Conservation (phyloP, 2,113 vertebrate genomes). For the Chaetura pelagica region DNA sequence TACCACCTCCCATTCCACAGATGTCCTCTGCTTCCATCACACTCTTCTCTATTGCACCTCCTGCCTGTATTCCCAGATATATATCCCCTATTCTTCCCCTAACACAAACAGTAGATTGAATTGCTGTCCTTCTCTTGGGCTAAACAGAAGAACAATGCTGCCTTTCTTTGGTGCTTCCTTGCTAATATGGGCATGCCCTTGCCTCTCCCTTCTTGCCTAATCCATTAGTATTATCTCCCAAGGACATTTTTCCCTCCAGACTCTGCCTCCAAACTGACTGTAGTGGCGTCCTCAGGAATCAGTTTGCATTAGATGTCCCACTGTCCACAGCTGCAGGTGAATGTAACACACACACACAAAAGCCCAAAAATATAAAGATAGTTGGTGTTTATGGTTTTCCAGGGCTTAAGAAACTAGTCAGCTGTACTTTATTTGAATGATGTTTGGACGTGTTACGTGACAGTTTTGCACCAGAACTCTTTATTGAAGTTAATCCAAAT, state of each 20-base stretch:
- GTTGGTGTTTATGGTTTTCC: neutral
- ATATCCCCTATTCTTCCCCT: neutral
- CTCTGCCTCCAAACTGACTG: neutral
- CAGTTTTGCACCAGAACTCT: neutral
- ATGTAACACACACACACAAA: neutral
- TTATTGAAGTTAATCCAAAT: neutral
- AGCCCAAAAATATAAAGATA: neutral
- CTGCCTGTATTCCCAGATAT: neutral
- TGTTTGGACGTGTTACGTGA: neutral
- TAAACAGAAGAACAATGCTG: slow-evolving; percentile 28
- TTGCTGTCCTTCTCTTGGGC: neutral
- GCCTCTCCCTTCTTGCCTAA: neutral
- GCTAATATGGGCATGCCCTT: neutral
- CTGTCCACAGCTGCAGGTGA: neutral
- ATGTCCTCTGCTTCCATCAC: slow-evolving; percentile 25
- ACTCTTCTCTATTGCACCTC: slow-evolving; percentile 27
- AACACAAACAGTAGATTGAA: slow-evolving; percentile 13
- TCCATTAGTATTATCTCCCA: neutral
- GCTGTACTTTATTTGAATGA: neutral
- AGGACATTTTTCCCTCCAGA: neutral
- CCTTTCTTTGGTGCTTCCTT: slow-evolving; percentile 19
- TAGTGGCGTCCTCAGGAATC: neutral
- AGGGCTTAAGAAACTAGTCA: neutral
- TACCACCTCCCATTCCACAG: slow-evolving; percentile 20
- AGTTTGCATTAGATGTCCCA: neutral